Conservation (phyloP, 2,113 vertebrate species). For the Smithornis capensis region DNA sequence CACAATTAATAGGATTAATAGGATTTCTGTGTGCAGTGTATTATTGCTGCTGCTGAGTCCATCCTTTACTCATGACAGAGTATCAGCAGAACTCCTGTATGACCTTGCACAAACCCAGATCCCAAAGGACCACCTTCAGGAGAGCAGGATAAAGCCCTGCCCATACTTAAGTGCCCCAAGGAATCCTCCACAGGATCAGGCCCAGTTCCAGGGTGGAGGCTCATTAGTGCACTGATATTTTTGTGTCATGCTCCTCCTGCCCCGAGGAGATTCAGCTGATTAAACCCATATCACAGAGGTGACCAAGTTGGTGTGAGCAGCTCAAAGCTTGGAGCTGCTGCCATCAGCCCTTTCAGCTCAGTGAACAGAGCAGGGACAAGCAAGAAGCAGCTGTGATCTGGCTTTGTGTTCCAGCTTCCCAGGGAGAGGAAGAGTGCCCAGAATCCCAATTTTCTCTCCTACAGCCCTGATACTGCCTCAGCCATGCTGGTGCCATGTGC, state of each 20-base stretch:
- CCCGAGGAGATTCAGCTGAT: background rate
- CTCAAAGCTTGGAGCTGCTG: background rate
- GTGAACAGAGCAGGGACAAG: background rate
- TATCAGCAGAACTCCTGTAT: background rate
- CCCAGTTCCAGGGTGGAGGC: background rate
- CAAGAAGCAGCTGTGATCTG: background rate
- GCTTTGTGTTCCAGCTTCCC: background rate
- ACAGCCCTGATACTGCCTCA: background rate
- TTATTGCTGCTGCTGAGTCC: background rate
- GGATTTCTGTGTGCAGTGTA: background rate
- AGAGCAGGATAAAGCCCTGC: background rate
- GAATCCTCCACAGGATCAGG: background rate
- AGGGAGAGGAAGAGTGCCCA: background rate
- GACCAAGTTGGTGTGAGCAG: background rate
- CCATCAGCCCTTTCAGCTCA: background rate
- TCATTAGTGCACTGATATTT: background rate
- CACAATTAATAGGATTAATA: background rate
- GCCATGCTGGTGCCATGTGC: background rate
- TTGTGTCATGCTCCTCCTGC: background rate
- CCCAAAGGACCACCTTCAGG: background rate
- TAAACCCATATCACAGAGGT: background rate
- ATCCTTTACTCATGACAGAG: background rate
- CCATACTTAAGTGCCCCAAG: background rate
- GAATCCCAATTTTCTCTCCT: background rate
- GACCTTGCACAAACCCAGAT: background rate